Conservation (phyloP, 1,140 invertebrate genomes). For the Carcinoscorpius rotundicauda region DNA sequence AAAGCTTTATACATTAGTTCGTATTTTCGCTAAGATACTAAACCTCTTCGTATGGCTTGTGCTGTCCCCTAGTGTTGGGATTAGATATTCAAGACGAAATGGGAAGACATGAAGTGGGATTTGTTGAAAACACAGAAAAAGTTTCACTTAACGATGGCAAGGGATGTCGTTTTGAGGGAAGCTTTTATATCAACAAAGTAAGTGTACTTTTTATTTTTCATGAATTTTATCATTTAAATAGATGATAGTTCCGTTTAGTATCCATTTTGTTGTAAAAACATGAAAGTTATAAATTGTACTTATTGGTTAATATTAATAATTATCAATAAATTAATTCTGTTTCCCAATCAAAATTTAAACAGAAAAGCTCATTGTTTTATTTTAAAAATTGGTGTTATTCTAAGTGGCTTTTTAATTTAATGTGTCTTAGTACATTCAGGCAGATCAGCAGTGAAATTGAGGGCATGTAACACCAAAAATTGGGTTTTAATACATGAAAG, state of each 20-base stretch:
- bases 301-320: too few relatives aligned
- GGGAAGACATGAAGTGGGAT: slow-evolving; percentile 50
- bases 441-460: too few relatives aligned
- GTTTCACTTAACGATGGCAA: slow-evolving; percentile 31
- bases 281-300: not conserved
- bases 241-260: slow-evolving; percentile 3
- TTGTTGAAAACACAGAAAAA: slow-evolving; percentile 45
- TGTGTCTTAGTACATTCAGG: not conserved
- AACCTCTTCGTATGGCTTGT: too few relatives aligned
- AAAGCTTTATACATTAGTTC: too few relatives aligned
- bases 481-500: too few relatives aligned
- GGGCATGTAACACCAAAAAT: too few relatives aligned
- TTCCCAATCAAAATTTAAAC: too few relatives aligned
- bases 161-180: slow-evolving; percentile 45
- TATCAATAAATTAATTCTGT: too few relatives aligned
- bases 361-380: not conserved
- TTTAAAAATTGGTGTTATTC: not conserved
- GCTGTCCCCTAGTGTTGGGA: slow-evolving; percentile 37
- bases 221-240: slow-evolving; percentile 17
- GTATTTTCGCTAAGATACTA: too few relatives aligned
- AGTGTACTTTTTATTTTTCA: slow-evolving; percentile 14
- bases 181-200: slow-evolving; percentile 47
- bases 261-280: not conserved
- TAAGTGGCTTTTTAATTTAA: slow-evolving; percentile 4
- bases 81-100: slow-evolving; percentile 52